Conservation (phyloP, 2,797 vertebrate genomes). For the Spheniscus humboldti region DNA sequence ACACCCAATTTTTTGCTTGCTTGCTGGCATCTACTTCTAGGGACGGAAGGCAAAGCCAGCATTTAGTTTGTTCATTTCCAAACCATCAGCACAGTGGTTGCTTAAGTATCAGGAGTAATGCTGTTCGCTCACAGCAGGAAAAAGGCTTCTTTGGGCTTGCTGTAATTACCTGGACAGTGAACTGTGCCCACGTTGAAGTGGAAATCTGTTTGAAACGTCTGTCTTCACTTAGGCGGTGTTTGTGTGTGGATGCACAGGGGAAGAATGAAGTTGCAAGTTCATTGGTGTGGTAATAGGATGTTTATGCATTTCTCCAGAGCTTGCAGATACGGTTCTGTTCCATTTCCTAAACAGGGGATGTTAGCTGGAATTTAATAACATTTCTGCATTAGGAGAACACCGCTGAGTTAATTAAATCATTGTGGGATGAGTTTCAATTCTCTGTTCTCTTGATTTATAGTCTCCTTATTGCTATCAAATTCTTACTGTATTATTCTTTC, state of each 20-base stretch:
- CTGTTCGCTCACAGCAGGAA: not conserved
- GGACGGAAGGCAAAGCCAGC: not conserved
- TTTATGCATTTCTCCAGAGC: not conserved
- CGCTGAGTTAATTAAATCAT: not conserved
- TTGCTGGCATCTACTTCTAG: not conserved
- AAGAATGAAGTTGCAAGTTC: not conserved
- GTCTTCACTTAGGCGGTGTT: not conserved
- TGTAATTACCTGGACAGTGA: not conserved
- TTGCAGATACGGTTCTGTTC: not conserved
- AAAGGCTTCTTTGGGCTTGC: not conserved
- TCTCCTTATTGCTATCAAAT: conserved; percentile 5
- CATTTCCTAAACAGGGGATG: not conserved
- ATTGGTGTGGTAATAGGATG: not conserved
- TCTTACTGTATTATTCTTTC: conserved; percentile 16
- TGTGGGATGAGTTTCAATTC: conserved; percentile 14
- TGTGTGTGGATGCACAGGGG: not conserved
- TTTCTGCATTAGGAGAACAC: not conserved
- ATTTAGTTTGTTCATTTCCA: not conserved
- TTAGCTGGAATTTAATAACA: conserved; percentile 30
- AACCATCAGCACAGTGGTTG: not conserved
- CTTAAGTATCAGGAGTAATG: not conserved
- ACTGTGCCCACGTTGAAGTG: not conserved
- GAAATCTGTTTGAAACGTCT: not conserved
- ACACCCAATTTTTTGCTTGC: not conserved
- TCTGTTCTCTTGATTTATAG: conserved; percentile 27